A percentile compares a stretch with the other conserved stretches of the same genome.
Evolutionary conservation across 1,140 invertebrate species (phyloP).

Genomic region (Heliconius himera): DNA sequence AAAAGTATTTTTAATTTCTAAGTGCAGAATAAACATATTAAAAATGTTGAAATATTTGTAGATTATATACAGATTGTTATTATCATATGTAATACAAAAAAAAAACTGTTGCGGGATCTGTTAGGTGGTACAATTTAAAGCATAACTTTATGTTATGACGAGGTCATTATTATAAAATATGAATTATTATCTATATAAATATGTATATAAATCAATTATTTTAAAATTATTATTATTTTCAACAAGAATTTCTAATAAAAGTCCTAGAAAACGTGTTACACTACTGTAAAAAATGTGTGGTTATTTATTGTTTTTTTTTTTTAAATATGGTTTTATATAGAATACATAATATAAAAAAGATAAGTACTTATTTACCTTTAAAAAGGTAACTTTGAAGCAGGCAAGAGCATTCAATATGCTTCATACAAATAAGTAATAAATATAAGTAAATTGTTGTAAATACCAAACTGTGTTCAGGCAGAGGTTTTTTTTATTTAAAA

Average conservation of each 20-base stretch:
- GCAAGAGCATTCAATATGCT: slow-evolving; percentile 60
- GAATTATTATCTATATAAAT: too few species aligned
- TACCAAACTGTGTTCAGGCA: slow-evolving; percentile 50
- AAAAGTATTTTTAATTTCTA: too few species aligned
- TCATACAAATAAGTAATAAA: slow-evolving; percentile 40
- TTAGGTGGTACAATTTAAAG: slow-evolving; percentile 64
- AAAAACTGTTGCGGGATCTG: slow-evolving; percentile 14
- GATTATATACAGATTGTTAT: too few species aligned
- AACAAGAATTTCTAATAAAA: background rate
- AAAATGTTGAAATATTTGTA: too few species aligned
- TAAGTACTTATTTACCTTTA: slow-evolving; percentile 57
- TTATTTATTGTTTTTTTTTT: background rate
- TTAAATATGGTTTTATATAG: slow-evolving; percentile 1
- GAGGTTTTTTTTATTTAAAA: slow-evolving; percentile 53
- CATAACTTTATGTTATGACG: slow-evolving; percentile 31
- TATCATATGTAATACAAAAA: too few species aligned
- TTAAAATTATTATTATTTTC: background rate
- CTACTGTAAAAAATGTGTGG: background rate
- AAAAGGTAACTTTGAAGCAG: slow-evolving; percentile 62
- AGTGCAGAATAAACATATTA: too few species aligned
- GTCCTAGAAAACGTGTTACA: background rate
- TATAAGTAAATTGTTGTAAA: slow-evolving; percentile 46
- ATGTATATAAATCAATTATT: background rate
- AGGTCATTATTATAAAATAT: background rate
- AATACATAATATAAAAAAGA: slow-evolving; percentile 39